Evolutionary conservation across 2,888 invertebrate genomes (phyloP).

Genomic region (Troides aeacus): DNA sequence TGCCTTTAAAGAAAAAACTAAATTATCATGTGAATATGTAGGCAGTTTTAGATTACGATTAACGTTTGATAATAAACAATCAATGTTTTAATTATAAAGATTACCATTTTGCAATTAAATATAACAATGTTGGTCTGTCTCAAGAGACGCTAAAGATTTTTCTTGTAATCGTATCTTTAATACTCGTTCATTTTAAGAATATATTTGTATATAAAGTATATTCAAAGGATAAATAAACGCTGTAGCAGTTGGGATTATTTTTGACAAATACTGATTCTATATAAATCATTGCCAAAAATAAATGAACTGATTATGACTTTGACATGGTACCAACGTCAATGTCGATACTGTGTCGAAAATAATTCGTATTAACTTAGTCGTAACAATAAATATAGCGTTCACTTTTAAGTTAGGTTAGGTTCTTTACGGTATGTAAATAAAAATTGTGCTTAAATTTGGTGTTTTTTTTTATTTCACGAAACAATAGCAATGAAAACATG

Average conservation of each 20-base stretch:
- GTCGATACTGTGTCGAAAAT: slow-evolving; percentile 67
- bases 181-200: neutral
- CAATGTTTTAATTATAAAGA: neutral
- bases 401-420: slow-evolving; percentile 51
- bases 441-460: slow-evolving; percentile 37
- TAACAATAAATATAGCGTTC: slow-evolving; percentile 42
- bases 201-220: neutral
- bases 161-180: slow-evolving; percentile 7
- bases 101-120: neutral
- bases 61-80: neutral
- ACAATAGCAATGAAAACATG: neutral
- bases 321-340: slow-evolving; percentile 57
- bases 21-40: slow-evolving; percentile 22
- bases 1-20: slow-evolving; percentile 44
- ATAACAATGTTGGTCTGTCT: slow-evolving; percentile 47
- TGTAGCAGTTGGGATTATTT: slow-evolving; percentile 22
- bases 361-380: slow-evolving; percentile 59
- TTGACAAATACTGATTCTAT: slow-evolving; percentile 39
- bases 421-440: slow-evolving; percentile 63
- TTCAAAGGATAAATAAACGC: slow-evolving; percentile 1
- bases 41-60: neutral
- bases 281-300: slow-evolving; percentile 61
- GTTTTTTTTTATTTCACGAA: slow-evolving; percentile 21
- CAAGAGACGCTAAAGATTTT: slow-evolving; percentile 56
- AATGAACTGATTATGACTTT: slow-evolving; percentile 51